Conservation (phyloP, 92 coral and sea anemone species). For the Galaxea fascicularis region DNA sequence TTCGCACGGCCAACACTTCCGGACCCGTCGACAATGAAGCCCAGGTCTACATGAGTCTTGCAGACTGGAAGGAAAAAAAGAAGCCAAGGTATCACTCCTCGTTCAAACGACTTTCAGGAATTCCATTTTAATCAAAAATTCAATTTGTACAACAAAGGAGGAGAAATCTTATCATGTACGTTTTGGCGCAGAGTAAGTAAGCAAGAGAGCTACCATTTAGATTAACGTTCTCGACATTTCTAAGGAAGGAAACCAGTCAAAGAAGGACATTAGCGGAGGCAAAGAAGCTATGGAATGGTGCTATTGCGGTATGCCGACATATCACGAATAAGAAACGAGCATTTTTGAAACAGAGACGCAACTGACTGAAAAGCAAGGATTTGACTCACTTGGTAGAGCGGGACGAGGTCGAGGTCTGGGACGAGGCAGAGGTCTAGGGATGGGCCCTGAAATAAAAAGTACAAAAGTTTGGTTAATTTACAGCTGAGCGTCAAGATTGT, state of each 20-base stretch:
- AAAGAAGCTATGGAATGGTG: too few species aligned
- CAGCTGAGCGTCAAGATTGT: too few species aligned
- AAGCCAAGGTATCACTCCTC: not conserved
- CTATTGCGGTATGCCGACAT: too few species aligned
- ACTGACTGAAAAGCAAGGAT: too few species aligned
- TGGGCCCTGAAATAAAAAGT: slow-evolving; percentile 39
- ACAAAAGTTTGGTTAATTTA: not conserved
- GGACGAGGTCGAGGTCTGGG: slow-evolving; percentile 80
- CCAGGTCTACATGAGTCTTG: slow-evolving; percentile 76
- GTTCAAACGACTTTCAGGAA: not conserved
- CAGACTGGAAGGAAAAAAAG: slow-evolving; percentile 52
- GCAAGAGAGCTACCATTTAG: too few species aligned
- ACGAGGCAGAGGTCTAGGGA: slow-evolving; percentile 66
- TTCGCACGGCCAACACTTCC: slow-evolving; percentile 76
- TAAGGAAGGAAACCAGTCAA: too few species aligned
- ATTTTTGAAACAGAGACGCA: not conserved
- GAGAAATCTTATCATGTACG: too few species aligned
- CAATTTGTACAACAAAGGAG: too few species aligned
- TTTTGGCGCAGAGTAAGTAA: too few species aligned
- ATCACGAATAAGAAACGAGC: not conserved
- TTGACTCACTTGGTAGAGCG: slow-evolving; percentile 68
- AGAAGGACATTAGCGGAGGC: too few species aligned
- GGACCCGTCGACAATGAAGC: slow-evolving; percentile 81
- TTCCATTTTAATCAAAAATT: too few species aligned
- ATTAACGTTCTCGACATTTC: too few species aligned